Evolutionary conservation across 2,888 invertebrate species (phyloP).

Genomic region (Pollenia labialis): DNA sequence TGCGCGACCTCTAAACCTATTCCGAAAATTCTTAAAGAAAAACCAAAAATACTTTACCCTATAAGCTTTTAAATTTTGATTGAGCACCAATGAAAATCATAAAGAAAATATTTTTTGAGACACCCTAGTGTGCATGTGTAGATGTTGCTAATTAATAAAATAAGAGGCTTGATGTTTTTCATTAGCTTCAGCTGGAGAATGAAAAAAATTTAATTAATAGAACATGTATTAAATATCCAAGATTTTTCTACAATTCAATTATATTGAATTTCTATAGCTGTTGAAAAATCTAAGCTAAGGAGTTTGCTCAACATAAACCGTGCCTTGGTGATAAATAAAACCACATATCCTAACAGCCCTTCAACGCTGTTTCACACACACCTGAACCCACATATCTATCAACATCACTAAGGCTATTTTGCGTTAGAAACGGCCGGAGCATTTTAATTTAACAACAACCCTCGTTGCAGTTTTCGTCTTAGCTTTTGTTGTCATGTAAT

Average conservation of each 20-base stretch:
- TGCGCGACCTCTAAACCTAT: too few species aligned
- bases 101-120: too few species aligned
- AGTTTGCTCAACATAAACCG: not conserved
- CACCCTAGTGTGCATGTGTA: too few species aligned
- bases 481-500: not conserved
- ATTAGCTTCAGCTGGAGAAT: constrained; percentile 13
- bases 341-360: constrained; percentile 1
- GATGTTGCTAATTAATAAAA: not conserved
- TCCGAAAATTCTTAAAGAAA: too few species aligned
- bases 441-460: not conserved
- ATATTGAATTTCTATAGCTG: constrained; percentile 23
- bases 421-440: not conserved
- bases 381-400: too few species aligned
- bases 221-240: not conserved
- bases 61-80: too few species aligned
- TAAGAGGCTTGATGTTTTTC: not conserved
- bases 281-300: not conserved
- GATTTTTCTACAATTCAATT: constrained; percentile 26
- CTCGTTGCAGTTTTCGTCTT: not conserved
- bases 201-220: not conserved
- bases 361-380: not conserved
- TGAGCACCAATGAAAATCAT: too few species aligned
- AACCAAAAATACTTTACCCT: too few species aligned
- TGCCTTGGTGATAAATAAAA: constrained; percentile 10
- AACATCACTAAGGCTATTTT: not conserved